A percentile compares a stretch with the other conserved stretches of the same genome.
phyloP scores from a whole-genome alignment of 53 echinoderm and acorn worm species.

The Holothuria leucospilota region DNA sequence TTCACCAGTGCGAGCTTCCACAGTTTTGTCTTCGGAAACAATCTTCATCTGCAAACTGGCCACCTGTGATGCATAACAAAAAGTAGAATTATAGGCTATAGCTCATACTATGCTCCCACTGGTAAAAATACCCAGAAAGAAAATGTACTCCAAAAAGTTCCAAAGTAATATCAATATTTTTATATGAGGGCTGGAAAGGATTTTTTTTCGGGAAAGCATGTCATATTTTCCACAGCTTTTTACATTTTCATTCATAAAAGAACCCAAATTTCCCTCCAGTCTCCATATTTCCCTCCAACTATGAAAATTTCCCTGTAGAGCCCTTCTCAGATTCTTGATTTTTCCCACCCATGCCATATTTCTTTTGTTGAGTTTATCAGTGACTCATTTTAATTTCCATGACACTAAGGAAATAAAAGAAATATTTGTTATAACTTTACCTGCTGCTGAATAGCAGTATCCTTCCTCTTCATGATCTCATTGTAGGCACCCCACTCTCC shows the following conservation, averaged over 20 bases:
- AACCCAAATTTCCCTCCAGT: too few species aligned
- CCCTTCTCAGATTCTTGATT: too few species aligned
- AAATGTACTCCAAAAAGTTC: not conserved
- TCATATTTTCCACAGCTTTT: too few species aligned
- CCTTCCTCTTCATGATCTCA: conserved; percentile 99
- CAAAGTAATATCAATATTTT: not conserved
- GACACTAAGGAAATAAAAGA: too few species aligned
- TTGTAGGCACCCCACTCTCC: conserved; percentile 99
- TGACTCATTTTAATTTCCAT: too few species aligned
- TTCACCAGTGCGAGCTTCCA: conserved; percentile 88
- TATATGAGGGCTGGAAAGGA: too few species aligned
- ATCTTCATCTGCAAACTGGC: conserved; percentile 99
- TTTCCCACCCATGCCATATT: not conserved
- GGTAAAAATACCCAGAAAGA: too few species aligned
- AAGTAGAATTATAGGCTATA: not conserved
- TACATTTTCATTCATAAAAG: too few species aligned
- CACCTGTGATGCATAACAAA: conserved; percentile 56
- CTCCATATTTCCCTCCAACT: not conserved
- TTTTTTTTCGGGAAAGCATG: too few species aligned
- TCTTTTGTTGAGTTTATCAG: not conserved
- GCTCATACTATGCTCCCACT: not conserved
- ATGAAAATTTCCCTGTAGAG: not conserved
- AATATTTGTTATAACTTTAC: conserved; percentile 40
- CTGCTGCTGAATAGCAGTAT: conserved; percentile 96
- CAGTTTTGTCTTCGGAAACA: conserved; percentile 90